Evolutionary conservation across 1,140 invertebrate species (phyloP).

Genomic region (Hylaeus anthracinus): DNA sequence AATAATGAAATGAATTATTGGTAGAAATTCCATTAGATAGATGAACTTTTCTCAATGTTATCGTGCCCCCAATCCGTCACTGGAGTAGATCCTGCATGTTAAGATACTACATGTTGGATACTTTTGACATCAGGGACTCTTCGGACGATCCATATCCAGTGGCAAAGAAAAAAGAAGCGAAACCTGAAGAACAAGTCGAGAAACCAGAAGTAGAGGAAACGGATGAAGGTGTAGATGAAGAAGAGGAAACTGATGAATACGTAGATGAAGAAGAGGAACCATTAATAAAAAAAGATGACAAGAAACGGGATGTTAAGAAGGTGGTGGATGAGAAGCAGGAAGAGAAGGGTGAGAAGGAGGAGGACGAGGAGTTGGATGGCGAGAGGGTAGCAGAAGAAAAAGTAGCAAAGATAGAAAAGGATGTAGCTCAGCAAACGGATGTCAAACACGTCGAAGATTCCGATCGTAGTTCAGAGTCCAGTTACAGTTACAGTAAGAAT

Average conservation of each 20-base stretch:
- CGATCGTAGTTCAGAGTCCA: constrained; percentile 36
- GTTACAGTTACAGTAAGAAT: constrained; percentile 70
- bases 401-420: constrained; percentile 29
- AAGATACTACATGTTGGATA: constrained; percentile 40
- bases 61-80: no score
- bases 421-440: constrained; percentile 42
- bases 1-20: no score
- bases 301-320: no score
- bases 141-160: constrained; percentile 53
- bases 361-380: neutral
- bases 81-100: neutral
- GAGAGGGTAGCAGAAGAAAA: constrained; percentile 40
- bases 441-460: constrained; percentile 38
- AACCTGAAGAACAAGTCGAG: neutral
- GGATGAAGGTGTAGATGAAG: neutral
- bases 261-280: neutral
- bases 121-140: constrained; percentile 61
- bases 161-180: neutral
- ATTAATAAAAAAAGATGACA: neutral
- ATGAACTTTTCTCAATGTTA: no score
- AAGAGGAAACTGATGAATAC: neutral
- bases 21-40: no score
- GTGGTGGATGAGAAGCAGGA: constrained; percentile 8
- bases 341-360: constrained; percentile 19
- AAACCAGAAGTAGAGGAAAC: neutral